A percentile compares a stretch with the other conserved stretches of the same genome.
These are phyloP conservation scores for Diplodus sargus DNA, from an alignment of 2,797 vertebrate genomes.

Conservation along the genomic window DNA sequence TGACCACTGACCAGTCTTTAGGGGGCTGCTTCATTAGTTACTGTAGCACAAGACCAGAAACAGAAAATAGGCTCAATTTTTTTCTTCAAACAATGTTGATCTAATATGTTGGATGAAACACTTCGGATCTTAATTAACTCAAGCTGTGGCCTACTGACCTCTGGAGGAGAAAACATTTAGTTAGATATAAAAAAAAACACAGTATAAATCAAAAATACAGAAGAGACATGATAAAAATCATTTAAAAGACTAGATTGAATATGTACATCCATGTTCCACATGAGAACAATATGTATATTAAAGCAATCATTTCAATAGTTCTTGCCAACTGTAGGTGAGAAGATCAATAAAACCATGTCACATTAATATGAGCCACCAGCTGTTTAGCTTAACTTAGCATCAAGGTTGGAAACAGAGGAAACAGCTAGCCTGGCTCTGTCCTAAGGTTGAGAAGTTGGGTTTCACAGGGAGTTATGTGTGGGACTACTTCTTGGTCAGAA, in stretches of 20 bases:
- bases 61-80: neutral
- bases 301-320: neutral
- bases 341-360: neutral
- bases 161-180: neutral
- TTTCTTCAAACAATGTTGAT: slow-evolving; percentile 2
- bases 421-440: neutral
- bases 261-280: slow-evolving; percentile 4
- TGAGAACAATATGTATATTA: slow-evolving; percentile 2
- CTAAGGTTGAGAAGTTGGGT: neutral
- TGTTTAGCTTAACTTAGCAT: slow-evolving; percentile 17
- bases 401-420: neutral
- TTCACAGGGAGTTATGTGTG: neutral
- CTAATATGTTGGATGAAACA: slow-evolving; percentile 4
- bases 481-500: neutral
- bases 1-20: slow-evolving; percentile 6
- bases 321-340: neutral
- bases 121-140: neutral
- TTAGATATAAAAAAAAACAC: slow-evolving; percentile 20
- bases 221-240: neutral
- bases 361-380: neutral
- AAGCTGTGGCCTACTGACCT: neutral
- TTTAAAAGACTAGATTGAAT: slow-evolving; percentile 12
- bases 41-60: slow-evolving; percentile 8
- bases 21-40: slow-evolving; percentile 17
- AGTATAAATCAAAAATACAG: neutral